Evolutionary conservation across 2,113 vertebrate species (phyloP).

Genomic region (Sphyrna mokarran): DNA sequence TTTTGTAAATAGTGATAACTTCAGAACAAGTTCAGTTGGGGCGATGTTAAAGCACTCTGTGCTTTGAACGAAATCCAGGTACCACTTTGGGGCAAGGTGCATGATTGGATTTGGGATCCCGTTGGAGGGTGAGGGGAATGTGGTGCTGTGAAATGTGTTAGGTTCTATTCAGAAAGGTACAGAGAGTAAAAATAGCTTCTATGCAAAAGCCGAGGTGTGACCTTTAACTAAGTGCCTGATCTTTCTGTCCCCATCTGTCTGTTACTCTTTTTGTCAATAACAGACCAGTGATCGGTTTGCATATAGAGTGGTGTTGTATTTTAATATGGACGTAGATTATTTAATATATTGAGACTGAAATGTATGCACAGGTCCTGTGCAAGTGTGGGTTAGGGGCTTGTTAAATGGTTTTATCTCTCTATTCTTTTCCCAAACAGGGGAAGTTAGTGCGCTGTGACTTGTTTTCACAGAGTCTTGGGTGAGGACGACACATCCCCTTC

Average conservation of each 20-base stretch:
- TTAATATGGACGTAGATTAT: background rate
- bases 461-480: too few relatives aligned
- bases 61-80: background rate
- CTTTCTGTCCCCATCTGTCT: background rate
- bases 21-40: background rate
- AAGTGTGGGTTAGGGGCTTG: background rate
- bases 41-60: background rate
- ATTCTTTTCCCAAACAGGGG: too few relatives aligned
- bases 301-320: background rate
- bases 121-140: background rate
- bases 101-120: background rate
- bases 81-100: background rate
- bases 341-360: constrained; percentile 4
- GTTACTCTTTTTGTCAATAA: background rate
- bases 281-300: background rate
- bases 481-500: too few relatives aligned
- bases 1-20: too few relatives aligned
- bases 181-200: too few relatives aligned
- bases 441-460: too few relatives aligned
- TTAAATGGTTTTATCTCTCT: background rate
- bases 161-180: background rate
- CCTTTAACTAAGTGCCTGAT: background rate
- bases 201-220: background rate
- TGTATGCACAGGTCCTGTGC: background rate
- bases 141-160: background rate